Evolutionary conservation across 2,888 invertebrate genomes (phyloP).

Genomic region (Himalopsyche anomala): DNA sequence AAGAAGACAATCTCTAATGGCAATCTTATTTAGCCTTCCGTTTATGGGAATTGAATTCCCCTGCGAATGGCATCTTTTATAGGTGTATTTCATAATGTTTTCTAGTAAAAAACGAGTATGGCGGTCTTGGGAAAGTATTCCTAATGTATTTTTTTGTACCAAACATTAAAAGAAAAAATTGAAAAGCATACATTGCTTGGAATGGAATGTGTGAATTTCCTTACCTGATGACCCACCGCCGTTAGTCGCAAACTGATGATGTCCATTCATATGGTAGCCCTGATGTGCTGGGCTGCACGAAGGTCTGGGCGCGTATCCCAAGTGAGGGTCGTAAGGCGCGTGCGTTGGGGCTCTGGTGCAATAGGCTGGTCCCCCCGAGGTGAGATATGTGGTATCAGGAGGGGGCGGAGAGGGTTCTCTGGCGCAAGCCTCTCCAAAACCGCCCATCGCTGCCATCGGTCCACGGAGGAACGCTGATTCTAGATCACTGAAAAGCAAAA

Average conservation of each 20-base stretch:
- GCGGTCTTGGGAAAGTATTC: no score
- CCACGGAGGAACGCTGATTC: slow-evolving; percentile 64
- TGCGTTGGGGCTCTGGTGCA: slow-evolving; percentile 72
- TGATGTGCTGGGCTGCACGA: slow-evolving; percentile 77
- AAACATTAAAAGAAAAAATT: no score
- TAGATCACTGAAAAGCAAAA: slow-evolving; percentile 56
- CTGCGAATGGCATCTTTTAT: no score
- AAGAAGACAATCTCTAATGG: no score
- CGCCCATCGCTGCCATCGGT: slow-evolving; percentile 69
- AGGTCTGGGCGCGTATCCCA: slow-evolving; percentile 78
- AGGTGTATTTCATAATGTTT: no score
- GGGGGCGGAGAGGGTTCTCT: slow-evolving; percentile 71
- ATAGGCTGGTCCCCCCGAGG: slow-evolving; percentile 48
- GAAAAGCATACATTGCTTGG: neutral
- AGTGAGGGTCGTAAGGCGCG: slow-evolving; percentile 73
- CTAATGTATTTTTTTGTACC: no score
- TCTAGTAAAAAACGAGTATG: no score
- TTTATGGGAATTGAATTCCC: no score
- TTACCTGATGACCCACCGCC: slow-evolving; percentile 73
- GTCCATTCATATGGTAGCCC: slow-evolving; percentile 79
- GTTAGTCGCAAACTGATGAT: slow-evolving; percentile 74
- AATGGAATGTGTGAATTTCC: neutral
- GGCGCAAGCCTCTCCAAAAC: slow-evolving; percentile 66
- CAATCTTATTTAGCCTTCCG: no score
- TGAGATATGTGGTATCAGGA: slow-evolving; percentile 68